Evolutionary conservation across 2,797 vertebrate genomes (phyloP).

Genomic region (Heterohyrax brucei): DNA sequence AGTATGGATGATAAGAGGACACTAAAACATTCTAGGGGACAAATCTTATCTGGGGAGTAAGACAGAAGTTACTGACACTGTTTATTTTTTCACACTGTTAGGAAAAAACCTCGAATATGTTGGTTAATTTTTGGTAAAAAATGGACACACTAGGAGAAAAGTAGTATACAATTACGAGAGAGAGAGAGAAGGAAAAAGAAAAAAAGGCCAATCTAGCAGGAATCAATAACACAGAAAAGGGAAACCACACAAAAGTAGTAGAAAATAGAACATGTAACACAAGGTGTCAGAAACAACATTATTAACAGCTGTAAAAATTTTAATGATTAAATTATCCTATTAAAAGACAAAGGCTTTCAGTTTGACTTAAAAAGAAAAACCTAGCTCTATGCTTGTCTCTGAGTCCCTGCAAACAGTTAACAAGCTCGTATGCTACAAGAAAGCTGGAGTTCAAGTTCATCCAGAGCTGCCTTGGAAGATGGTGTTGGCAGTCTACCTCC

Average conservation of each 20-base stretch:
- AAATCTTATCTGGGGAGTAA: background rate
- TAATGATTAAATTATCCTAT: constrained; percentile 7
- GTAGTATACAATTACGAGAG: background rate
- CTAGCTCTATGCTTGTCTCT: background rate
- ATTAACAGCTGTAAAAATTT: background rate
- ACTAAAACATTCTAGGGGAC: background rate
- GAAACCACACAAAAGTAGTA: background rate
- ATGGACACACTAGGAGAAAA: background rate
- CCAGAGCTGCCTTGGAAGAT: background rate
- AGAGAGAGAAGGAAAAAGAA: background rate
- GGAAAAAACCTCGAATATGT: constrained; percentile 34
- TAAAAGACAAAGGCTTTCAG: constrained; percentile 4
- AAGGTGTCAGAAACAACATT: background rate
- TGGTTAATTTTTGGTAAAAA: background rate
- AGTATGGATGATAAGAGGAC: background rate
- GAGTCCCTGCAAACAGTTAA: background rate
- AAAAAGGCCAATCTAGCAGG: background rate
- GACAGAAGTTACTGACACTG: background rate
- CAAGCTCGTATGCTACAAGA: background rate
- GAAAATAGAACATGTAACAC: background rate
- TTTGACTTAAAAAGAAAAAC: background rate
- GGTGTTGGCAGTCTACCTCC: background rate
- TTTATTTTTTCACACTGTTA: background rate
- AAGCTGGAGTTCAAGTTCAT: background rate
- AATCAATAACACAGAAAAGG: background rate